Evolutionary conservation across 2,113 vertebrate species (phyloP), one percentile per base, ranked within the genome.

Genomic region (Sinocyclocheilus maitianheensis): DNA sequence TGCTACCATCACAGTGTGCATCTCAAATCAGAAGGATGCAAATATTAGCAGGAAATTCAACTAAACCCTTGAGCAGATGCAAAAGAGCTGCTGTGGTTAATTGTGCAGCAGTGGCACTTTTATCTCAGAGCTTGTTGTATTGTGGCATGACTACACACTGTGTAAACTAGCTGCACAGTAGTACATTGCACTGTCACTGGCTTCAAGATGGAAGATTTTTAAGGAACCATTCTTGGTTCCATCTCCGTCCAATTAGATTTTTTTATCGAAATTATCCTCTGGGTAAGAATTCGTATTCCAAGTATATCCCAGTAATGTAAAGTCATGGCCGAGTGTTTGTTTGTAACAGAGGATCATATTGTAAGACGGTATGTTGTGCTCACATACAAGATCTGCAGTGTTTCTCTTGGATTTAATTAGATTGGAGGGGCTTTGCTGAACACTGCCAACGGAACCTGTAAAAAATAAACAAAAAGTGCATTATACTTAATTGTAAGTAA

Each of bases 81-180:
- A 46, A 22, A 34, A 34, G 30, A 34, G 30, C 30, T n/a, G 30
- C 14, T 34, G 80, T 81, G 62, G 80, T 51, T 67, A 22, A 69
- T 69, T 51, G 16, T 34, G 62, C n/a, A 60, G 37, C 55, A 58
- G 1, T 58, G 5, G 5, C 20, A 13, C 46, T 48, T 26, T 16
- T 43, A 43, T 43, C 7, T 46, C 22, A 78, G 43, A 79, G 71
- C 74, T 86, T 89, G 77, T 79, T 89, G 84, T 86, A 81, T n/a
- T 62, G 2, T 40, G 7, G 5, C 37, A 63, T 24, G 77, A 37
- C 20, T 7, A 72, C 51, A 4, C 77, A 89, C 83, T 62, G 86
- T 89, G 86, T 84, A 60, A 84, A 77, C 86, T 87, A 24, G 88
- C 88, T 80, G 84, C 86, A 81, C 88, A 89, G 86, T 37, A 89